Evolutionary conservation across 2,113 vertebrate species (phyloP).

Genomic region (Todiramphus saurophagus): DNA sequence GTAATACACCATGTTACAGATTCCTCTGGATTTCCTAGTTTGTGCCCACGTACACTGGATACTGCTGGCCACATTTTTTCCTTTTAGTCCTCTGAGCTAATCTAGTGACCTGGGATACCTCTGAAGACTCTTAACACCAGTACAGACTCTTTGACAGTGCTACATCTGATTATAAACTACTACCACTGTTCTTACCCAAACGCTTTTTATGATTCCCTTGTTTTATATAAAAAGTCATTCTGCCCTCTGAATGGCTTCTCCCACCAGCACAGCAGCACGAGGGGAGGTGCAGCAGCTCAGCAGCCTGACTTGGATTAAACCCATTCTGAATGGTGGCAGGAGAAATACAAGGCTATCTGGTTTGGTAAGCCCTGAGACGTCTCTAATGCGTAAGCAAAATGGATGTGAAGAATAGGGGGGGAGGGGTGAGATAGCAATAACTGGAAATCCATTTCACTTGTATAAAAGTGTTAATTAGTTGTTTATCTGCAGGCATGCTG

Average conservation of each 20-base stretch:
- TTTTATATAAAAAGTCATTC: conserved; percentile 46
- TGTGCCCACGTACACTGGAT: not conserved
- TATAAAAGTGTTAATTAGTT: not conserved
- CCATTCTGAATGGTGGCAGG: not conserved
- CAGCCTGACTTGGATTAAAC: conserved; percentile 35
- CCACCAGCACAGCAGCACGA: conserved; percentile 5
- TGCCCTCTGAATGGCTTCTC: conserved; percentile 46
- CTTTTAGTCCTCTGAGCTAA: conserved; percentile 33
- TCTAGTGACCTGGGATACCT: conserved; percentile 37
- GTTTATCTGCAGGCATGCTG: not conserved
- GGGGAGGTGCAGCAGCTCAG: conserved; percentile 15
- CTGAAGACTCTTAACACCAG: not conserved
- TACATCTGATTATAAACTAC: conserved; percentile 21
- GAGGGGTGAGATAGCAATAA: not conserved
- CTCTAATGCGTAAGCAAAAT: not conserved
- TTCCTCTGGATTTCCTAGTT: conserved; percentile 67
- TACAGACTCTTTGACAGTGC: not conserved
- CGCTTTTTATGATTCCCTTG: conserved; percentile 2
- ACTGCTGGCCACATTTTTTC: conserved; percentile 26
- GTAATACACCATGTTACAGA: conserved; percentile 50
- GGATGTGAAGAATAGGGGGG: not conserved
- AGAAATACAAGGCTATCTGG: conserved; percentile 19
- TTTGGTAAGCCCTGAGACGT: not conserved
- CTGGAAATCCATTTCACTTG: not conserved
- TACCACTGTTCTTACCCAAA: not conserved